A percentile compares a stretch with the other conserved stretches of the same genome.
phyloP scores from a whole-genome alignment of 2,113 vertebrate species.

The Gallinago undulata region DNA sequence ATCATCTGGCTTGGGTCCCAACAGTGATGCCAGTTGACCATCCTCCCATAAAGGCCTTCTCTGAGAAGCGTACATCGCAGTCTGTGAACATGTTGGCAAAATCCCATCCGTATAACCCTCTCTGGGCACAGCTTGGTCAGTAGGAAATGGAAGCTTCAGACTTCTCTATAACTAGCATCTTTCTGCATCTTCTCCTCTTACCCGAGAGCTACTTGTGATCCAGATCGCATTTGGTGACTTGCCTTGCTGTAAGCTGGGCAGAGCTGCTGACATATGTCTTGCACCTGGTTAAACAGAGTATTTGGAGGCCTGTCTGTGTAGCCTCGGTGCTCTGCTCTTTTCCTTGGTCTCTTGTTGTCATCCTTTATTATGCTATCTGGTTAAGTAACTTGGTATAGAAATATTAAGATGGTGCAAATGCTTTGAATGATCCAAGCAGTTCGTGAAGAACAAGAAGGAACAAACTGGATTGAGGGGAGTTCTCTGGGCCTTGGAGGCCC shows the following conservation, averaged over 20 bases:
- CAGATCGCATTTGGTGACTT: neutral
- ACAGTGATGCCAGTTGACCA: conserved; percentile 89
- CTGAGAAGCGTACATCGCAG: conserved; percentile 83
- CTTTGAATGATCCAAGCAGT: neutral
- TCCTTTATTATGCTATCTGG: neutral
- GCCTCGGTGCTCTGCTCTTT: neutral
- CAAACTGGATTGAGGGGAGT: neutral
- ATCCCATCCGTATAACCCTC: conserved; percentile 87
- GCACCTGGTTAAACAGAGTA: neutral
- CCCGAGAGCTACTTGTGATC: neutral
- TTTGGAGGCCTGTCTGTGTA: neutral
- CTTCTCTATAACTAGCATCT: neutral
- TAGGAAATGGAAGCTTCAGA: neutral
- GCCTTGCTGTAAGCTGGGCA: neutral
- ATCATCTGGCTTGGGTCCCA: conserved; percentile 89
- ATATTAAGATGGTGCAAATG: neutral
- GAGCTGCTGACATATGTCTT: neutral
- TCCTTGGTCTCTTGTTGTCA: neutral
- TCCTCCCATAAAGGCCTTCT: conserved; percentile 79
- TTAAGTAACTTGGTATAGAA: neutral
- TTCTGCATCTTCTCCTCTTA: neutral
- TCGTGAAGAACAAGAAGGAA: neutral
- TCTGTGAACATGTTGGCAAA: conserved; percentile 83
- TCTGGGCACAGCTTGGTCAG: conserved; percentile 90
- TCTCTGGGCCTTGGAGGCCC: neutral